Conservation (phyloP, 2,113 vertebrate species). For the Eubucco bourcierii region DNA sequence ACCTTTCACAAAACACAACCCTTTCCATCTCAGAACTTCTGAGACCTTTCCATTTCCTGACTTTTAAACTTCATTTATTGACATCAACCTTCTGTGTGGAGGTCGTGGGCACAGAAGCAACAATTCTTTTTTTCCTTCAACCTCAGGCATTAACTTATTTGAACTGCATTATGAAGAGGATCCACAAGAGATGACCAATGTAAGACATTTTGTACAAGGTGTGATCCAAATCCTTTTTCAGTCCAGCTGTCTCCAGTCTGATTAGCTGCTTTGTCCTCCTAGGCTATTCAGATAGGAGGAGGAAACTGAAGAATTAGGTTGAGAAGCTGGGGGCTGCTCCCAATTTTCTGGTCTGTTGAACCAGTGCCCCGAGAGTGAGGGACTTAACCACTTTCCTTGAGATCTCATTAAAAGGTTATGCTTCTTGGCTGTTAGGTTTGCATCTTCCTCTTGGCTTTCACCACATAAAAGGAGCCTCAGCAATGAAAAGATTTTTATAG, state of each 20-base stretch:
- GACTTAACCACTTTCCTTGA: background rate
- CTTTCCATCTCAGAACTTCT: background rate
- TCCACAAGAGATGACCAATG: background rate
- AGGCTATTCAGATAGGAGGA: background rate
- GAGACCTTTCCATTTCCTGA: background rate
- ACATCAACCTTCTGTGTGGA: background rate
- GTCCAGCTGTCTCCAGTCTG: background rate
- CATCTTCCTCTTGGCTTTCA: background rate
- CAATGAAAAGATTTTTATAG: background rate
- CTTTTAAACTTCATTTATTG: background rate
- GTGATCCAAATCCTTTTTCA: background rate
- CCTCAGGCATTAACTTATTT: background rate
- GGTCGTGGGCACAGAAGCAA: background rate
- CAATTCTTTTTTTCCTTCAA: background rate
- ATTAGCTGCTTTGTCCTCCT: background rate
- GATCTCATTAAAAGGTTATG: background rate
- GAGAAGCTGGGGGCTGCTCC: background rate
- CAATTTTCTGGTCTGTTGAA: background rate
- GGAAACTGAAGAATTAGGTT: background rate
- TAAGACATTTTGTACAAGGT: background rate
- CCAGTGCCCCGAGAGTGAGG: background rate
- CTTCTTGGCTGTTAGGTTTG: background rate
- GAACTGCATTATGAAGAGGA: background rate
- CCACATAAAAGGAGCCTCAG: background rate
- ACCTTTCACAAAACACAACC: background rate